Conservation (phyloP, 1,140 invertebrate species). For the Lordiphosa collinella region DNA sequence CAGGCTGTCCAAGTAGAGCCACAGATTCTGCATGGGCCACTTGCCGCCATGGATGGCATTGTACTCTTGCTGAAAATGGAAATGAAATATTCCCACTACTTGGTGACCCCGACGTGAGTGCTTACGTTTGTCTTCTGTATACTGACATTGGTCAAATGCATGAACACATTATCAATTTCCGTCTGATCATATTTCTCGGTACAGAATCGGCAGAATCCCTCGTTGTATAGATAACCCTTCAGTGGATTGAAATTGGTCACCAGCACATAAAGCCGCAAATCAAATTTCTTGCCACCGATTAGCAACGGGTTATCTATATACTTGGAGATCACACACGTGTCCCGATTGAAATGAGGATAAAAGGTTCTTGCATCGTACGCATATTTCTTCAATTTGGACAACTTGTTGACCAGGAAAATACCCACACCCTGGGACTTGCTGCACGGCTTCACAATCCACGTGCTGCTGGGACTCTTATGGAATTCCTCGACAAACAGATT, state of each 20-base stretch:
- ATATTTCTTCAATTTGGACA: constrained; percentile 93
- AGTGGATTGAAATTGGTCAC: constrained; percentile 91
- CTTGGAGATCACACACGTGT: constrained; percentile 93
- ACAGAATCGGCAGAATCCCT: constrained; percentile 89
- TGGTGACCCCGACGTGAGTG: too few species aligned
- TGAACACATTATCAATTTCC: constrained; percentile 90
- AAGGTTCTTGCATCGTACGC: constrained; percentile 88
- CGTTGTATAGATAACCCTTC: constrained; percentile 90
- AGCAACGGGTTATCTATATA: constrained; percentile 93
- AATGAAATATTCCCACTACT: too few species aligned
- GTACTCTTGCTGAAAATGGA: constrained; percentile 89
- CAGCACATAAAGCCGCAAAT: constrained; percentile 90
- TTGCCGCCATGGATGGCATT: constrained; percentile 97
- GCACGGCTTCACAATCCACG: constrained; percentile 98
- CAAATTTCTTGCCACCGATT: constrained; percentile 93
- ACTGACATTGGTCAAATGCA: constrained; percentile 94
- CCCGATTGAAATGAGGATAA: constrained; percentile 88
- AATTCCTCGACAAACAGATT: constrained; percentile 98
- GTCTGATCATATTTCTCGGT: constrained; percentile 91
- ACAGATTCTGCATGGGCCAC: constrained; percentile 94
- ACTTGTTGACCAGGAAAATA: constrained; percentile 93
- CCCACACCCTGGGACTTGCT: constrained; percentile 93
- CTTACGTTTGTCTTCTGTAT: constrained; percentile 88
- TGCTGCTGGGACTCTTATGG: constrained; percentile 91
- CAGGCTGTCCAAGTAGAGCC: constrained; percentile 94